Conservation (phyloP, 2,113 vertebrate genomes). For the Sylvia atricapilla region DNA sequence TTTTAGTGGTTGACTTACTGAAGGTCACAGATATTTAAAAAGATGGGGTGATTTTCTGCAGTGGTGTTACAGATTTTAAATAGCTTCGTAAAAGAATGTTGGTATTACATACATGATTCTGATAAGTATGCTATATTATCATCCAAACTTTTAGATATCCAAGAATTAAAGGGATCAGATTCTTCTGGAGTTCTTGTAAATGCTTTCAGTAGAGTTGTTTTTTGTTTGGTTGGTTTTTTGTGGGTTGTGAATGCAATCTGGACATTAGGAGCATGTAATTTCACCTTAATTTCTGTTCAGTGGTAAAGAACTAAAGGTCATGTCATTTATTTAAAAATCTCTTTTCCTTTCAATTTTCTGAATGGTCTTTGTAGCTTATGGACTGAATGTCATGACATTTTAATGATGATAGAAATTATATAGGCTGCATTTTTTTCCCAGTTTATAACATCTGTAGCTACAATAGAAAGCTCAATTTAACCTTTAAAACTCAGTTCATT, state of each 20-base stretch:
- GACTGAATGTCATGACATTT: background rate
- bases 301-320: background rate
- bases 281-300: background rate
- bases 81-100: background rate
- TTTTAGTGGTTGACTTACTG: slow-evolving; percentile 11
- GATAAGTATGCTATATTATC: background rate
- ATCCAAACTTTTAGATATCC: background rate
- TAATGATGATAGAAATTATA: background rate
- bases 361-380: background rate
- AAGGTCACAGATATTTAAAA: background rate
- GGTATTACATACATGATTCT: background rate
- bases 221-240: too few relatives aligned
- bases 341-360: background rate
- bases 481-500: background rate
- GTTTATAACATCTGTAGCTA: background rate
- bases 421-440: background rate
- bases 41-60: background rate
- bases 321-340: background rate
- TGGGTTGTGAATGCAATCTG: background rate
- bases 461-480: background rate
- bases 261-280: background rate
- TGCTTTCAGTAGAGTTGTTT: background rate
- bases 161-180: background rate
- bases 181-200: background rate
- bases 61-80: background rate